Percentiles rank a stretch among this genome's conserved stretches.
These are phyloP conservation scores for Micromussa lordhowensis DNA, from an alignment of 92 coral and sea anemone genomes.

Conservation along the genomic window DNA sequence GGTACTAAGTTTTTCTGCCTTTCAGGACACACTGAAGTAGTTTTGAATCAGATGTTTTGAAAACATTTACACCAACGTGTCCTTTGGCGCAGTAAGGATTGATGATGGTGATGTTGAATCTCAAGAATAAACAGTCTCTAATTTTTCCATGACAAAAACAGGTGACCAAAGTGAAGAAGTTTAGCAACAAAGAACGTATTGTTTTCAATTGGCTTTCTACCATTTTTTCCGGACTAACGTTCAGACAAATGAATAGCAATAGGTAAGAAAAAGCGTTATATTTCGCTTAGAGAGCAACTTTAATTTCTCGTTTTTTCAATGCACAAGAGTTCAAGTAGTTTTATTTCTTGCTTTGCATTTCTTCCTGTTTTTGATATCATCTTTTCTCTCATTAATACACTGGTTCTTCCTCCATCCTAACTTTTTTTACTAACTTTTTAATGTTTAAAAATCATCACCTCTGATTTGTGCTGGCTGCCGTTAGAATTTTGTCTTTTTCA, in stretches of 20 bases:
- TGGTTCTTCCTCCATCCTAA: too few species aligned
- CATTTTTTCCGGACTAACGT: not conserved
- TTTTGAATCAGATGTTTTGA: not conserved
- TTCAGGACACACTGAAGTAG: not conserved
- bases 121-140: not conserved
- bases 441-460: too few species aligned
- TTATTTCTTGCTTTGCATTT: not conserved
- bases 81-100: too few species aligned
- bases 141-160: not conserved
- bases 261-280: not conserved
- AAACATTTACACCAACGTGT: not conserved
- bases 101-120: not conserved
- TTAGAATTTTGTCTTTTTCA: not conserved
- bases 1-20: not conserved
- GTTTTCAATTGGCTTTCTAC: not conserved
- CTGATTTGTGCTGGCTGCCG: not conserved
- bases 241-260: not conserved
- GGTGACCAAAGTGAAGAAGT: not conserved
- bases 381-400: not conserved
- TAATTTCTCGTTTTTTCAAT: not conserved
- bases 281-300: not conserved
- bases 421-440: too few species aligned
- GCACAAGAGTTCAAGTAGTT: not conserved
- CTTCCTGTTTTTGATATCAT: not conserved
- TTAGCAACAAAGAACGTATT: not conserved